phyloP scores from a whole-genome alignment of 2,113 vertebrate genomes.

The Dicaeum eximium region DNA sequence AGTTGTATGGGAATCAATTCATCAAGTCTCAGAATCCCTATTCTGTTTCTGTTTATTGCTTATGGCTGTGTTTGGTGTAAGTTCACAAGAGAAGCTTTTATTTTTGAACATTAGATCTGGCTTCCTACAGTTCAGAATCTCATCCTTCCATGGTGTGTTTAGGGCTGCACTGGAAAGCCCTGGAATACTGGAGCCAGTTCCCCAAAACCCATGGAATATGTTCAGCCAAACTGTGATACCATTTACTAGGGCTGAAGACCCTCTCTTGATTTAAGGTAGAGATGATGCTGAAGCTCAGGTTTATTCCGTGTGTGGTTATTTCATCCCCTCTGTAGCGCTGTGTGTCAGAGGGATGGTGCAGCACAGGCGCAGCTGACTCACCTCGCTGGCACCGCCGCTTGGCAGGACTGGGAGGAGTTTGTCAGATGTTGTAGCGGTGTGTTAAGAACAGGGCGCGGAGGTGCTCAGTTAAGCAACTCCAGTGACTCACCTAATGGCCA shows the following conservation, averaged over 20 bases:
- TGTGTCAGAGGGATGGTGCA: background rate
- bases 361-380: conserved; percentile 15
- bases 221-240: background rate
- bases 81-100: background rate
- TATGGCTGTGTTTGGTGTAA: background rate
- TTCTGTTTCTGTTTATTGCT: background rate
- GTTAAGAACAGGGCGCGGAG: background rate
- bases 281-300: background rate
- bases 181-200: background rate
- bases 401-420: background rate
- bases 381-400: background rate
- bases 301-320: background rate
- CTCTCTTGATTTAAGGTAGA: background rate
- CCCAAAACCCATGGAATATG: background rate
- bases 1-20: background rate
- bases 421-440: background rate
- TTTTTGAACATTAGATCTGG: background rate
- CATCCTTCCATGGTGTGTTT: background rate
- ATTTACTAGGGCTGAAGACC: background rate
- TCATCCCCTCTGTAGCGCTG: background rate
- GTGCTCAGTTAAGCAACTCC: background rate
- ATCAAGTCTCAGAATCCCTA: background rate
- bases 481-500: background rate
- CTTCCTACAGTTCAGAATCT: background rate
- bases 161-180: background rate